phyloP scores from a whole-genome alignment of 2,797 vertebrate genomes.

The Channallabes apus region DNA sequence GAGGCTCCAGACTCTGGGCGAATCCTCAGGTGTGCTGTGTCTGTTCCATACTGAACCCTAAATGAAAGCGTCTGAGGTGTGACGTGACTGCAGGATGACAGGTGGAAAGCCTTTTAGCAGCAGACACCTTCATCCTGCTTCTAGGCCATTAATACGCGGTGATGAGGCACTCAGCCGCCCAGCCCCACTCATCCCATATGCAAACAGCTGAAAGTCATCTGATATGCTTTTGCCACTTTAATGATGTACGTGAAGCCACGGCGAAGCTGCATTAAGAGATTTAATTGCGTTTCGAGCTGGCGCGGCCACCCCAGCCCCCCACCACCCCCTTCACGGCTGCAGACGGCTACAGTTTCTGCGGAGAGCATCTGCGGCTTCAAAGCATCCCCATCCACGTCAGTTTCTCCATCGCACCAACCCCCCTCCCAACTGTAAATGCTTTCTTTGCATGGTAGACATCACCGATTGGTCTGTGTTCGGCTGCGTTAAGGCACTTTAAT shows the following conservation, averaged over 20 bases:
- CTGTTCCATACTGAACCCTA: conserved; percentile 14
- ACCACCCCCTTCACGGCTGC: conserved; percentile 24
- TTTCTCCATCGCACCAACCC: neutral
- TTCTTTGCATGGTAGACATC: conserved; percentile 51
- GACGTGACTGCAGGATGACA: conserved; percentile 43
- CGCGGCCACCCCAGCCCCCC: conserved; percentile 26
- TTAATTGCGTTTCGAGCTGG: conserved; percentile 51
- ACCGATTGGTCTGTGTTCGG: conserved; percentile 74
- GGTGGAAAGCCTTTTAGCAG: conserved; percentile 42
- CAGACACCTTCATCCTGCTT: conserved; percentile 48
- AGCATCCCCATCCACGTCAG: conserved; percentile 31
- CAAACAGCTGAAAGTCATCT: conserved; percentile 57
- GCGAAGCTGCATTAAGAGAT: conserved; percentile 52
- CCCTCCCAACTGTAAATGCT: conserved; percentile 20
- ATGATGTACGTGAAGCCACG: conserved; percentile 56
- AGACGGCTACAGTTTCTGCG: conserved; percentile 45
- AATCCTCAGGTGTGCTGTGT: conserved; percentile 40
- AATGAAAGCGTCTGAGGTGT: conserved; percentile 40
- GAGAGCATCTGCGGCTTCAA: conserved; percentile 52
- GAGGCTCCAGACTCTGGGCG: neutral
- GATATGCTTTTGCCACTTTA: conserved; percentile 59
- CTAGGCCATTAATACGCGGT: conserved; percentile 47
- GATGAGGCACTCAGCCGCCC: conserved; percentile 40
- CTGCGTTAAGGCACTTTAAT: conserved; percentile 65
- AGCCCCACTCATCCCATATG: conserved; percentile 32